Evolutionary conservation across 1,140 invertebrate species (phyloP).

Genomic region (Nymphalis io): DNA sequence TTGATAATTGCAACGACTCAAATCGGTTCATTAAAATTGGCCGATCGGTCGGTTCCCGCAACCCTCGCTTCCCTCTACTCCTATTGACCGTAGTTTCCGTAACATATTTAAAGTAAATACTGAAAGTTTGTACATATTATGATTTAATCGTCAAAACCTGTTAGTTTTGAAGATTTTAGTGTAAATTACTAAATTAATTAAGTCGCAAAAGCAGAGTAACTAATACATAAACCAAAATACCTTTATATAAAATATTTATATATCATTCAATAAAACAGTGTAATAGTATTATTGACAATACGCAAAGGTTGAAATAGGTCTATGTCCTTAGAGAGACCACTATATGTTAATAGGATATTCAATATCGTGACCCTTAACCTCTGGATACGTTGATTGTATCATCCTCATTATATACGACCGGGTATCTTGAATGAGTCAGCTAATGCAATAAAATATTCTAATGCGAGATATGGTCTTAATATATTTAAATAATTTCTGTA

Average conservation of each 20-base stretch:
- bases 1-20: too few relatives aligned
- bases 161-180: too few relatives aligned
- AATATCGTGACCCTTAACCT: conserved; percentile 34
- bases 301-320: conserved; percentile 31
- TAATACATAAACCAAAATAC: background rate
- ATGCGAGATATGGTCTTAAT: background rate
- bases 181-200: too few relatives aligned
- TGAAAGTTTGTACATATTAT: too few relatives aligned
- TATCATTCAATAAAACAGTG: background rate
- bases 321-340: conserved; percentile 25
- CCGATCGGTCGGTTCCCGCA: too few relatives aligned
- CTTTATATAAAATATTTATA: too few relatives aligned
- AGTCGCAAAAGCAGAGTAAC: too few relatives aligned
- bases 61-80: too few relatives aligned
- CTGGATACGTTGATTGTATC: conserved; percentile 35
- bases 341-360: conserved; percentile 38
- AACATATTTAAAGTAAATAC: too few relatives aligned
- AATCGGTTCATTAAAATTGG: too few relatives aligned
- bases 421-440: conserved; percentile 25
- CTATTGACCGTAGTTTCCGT: too few relatives aligned
- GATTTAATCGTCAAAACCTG: too few relatives aligned
- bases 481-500: background rate
- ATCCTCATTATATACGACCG: conserved; percentile 29
- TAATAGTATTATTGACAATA: conserved; percentile 15
- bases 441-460: conserved; percentile 3